These are phyloP conservation scores for Orgyia antiqua DNA, from an alignment of 2,888 invertebrate genomes.

Conservation along the genomic window DNA sequence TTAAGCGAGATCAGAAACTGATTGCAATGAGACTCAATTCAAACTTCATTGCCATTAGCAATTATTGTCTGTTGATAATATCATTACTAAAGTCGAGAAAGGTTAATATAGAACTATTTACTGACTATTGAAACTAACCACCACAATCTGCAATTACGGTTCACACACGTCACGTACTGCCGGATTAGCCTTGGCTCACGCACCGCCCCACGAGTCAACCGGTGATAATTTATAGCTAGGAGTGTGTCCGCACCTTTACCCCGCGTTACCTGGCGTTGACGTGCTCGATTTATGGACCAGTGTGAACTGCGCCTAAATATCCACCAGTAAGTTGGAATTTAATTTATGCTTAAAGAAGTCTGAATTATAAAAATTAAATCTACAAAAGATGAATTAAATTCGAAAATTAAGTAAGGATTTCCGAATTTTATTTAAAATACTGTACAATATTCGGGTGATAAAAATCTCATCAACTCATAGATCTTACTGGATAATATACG, in stretches of 20 bases:
- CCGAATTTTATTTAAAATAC: no score
- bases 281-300: slow-evolving; percentile 48
- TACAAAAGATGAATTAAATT: no score
- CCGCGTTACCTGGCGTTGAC: slow-evolving; percentile 53
- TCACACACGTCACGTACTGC: slow-evolving; percentile 37
- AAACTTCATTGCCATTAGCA: no score
- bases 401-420: no score
- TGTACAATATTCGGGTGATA: no score
- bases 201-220: slow-evolving; percentile 31
- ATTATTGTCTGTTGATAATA: no score
- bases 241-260: slow-evolving; percentile 62
- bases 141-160: slow-evolving; percentile 34
- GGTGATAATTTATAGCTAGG: slow-evolving; percentile 39
- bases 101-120: slow-evolving; percentile 11
- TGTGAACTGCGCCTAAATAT: slow-evolving; percentile 35
- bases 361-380: no score
- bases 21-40: no score
- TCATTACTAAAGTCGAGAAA: slow-evolving; percentile 2
- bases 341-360: not conserved
- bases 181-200: slow-evolving; percentile 45
- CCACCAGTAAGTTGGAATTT: slow-evolving; percentile 12
- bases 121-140: slow-evolving; percentile 22
- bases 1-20: no score
- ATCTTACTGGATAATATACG: no score
- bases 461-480: no score